phyloP scores from a whole-genome alignment of 2,888 invertebrate species.

The Trissonchulus sp. region DNA sequence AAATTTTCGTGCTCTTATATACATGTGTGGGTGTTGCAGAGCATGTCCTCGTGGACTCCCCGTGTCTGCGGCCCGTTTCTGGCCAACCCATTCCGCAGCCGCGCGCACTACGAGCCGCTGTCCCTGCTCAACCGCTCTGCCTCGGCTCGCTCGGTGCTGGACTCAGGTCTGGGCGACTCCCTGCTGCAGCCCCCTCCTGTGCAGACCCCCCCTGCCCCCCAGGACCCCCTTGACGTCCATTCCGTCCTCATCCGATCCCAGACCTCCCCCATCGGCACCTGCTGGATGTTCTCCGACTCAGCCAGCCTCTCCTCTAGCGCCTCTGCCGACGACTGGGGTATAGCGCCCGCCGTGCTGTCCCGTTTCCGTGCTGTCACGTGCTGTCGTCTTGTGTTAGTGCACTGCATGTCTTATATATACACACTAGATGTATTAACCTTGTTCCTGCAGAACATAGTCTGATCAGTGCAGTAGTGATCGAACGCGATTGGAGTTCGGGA shows the following conservation, averaged over 20 bases:
- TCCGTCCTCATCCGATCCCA: slow-evolving; percentile 31
- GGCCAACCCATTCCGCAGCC: neutral
- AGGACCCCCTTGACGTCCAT: slow-evolving; percentile 16
- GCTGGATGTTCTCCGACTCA: slow-evolving; percentile 42
- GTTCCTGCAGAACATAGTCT: too few relatives aligned
- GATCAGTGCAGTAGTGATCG: too few relatives aligned
- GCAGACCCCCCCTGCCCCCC: neutral
- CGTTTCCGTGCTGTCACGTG: too few relatives aligned
- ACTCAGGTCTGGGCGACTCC: neutral
- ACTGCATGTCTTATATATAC: too few relatives aligned
- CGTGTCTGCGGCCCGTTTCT: neutral
- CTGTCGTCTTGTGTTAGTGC: too few relatives aligned
- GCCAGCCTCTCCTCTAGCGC: slow-evolving; percentile 32
- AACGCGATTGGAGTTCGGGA: too few relatives aligned
- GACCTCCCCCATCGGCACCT: slow-evolving; percentile 38
- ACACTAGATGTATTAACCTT: too few relatives aligned
- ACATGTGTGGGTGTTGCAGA: too few relatives aligned
- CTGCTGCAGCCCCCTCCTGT: neutral
- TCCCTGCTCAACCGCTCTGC: neutral
- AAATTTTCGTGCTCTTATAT: too few relatives aligned
- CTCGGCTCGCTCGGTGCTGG: neutral
- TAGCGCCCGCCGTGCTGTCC: too few relatives aligned
- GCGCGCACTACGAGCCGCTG: too few relatives aligned
- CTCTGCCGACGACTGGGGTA: slow-evolving; percentile 31
- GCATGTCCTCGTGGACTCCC: too few relatives aligned